Conservation (phyloP, 2,888 invertebrate genomes). For the Catocala sponsa region DNA sequence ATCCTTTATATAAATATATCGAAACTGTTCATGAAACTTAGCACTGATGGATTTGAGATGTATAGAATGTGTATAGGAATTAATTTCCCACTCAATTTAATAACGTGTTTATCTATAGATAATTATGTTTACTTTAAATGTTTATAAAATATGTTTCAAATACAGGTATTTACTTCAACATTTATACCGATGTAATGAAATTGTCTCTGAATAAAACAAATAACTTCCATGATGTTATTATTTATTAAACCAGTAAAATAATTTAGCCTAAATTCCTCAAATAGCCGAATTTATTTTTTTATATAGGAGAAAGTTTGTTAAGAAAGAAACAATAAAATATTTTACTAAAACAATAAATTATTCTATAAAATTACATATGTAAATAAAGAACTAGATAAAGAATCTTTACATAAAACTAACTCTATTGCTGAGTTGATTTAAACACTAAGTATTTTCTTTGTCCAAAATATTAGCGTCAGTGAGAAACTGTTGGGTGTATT, state of each 20-base stretch:
- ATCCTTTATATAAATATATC: slow-evolving; percentile 44
- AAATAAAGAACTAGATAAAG: no score
- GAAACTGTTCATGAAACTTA: slow-evolving; percentile 49
- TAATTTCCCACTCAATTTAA: slow-evolving; percentile 52
- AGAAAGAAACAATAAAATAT: not conserved
- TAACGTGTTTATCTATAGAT: slow-evolving; percentile 33
- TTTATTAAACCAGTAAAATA: slow-evolving; percentile 3
- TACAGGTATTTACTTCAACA: slow-evolving; percentile 50
- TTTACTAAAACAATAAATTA: not conserved
- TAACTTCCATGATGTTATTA: slow-evolving; percentile 37
- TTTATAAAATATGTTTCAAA: slow-evolving; percentile 40
- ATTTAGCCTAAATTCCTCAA: slow-evolving; percentile 7
- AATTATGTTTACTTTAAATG: slow-evolving; percentile 38
- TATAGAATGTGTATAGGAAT: slow-evolving; percentile 60
- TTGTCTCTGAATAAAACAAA: slow-evolving; percentile 53
- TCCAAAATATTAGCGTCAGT: no score
- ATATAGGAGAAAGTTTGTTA: not conserved
- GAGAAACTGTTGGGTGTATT: not conserved
- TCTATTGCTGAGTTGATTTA: no score
- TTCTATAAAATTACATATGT: no score
- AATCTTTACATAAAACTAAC: no score
- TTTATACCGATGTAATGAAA: slow-evolving; percentile 52
- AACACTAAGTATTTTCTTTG: no score
- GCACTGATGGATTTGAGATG: slow-evolving; percentile 78
- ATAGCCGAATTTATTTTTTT: not conserved